Conservation (phyloP, 2,113 vertebrate genomes). For the Strix uralensis region DNA sequence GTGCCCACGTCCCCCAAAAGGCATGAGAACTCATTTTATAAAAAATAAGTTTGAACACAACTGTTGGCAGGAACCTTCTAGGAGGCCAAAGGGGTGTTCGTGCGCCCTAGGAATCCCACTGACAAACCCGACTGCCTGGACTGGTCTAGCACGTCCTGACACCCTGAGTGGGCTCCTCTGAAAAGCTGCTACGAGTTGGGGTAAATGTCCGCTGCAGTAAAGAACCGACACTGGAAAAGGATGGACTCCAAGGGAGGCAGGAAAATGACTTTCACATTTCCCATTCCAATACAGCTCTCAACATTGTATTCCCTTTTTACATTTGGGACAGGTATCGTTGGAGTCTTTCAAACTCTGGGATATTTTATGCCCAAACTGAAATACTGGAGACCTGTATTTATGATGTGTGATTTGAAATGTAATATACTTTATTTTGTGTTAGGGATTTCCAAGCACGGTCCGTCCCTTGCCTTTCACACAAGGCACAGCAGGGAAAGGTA, state of each 20-base stretch:
- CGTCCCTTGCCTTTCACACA: neutral
- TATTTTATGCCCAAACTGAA: neutral
- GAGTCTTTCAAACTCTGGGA: neutral
- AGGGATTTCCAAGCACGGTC: neutral
- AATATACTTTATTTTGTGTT: neutral
- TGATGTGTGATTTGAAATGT: neutral
- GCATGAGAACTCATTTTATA: neutral
- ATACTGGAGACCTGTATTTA: neutral
- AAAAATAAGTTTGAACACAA: neutral
- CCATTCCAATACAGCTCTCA: neutral
- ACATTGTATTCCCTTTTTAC: neutral
- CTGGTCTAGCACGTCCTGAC: fast-evolving
- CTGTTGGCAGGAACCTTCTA: neutral
- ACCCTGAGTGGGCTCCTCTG: neutral
- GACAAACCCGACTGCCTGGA: fast-evolving
- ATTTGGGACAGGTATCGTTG: neutral
- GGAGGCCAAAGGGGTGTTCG: neutral
- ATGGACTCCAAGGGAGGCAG: neutral
- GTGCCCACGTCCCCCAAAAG: fast-evolving
- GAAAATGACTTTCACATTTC: neutral
- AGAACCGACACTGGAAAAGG: neutral
- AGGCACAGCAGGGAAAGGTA: neutral
- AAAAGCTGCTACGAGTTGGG: fast-evolving
- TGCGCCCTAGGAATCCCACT: fast-evolving
- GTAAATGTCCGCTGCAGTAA: fast-evolving